Percentiles rank a stretch among this genome's conserved stretches.
Conservation (phyloP, 2,888 invertebrate genomes). For the Hydrotaea cyrtoneurina region DNA sequence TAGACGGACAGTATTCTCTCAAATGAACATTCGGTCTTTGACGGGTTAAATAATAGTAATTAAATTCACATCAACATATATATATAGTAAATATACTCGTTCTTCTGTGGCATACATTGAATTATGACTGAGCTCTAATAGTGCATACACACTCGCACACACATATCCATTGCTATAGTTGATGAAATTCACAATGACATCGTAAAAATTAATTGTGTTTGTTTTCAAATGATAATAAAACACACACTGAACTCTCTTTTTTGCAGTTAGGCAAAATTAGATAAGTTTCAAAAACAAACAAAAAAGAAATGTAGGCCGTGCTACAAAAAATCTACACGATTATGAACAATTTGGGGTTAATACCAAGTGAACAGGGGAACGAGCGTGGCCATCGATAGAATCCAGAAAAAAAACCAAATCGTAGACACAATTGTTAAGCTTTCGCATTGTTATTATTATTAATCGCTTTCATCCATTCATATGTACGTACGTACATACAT, state of each 20-base stretch:
- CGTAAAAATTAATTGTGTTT: slow-evolving; percentile 38
- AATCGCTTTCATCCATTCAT: not conserved
- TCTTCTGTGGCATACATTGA: not conserved
- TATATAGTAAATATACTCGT: too few relatives aligned
- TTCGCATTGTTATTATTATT: not conserved
- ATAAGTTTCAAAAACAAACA: not conserved
- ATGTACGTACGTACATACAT: too few relatives aligned
- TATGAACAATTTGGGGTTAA: not conserved
- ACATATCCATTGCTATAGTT: not conserved
- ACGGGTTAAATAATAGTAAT: slow-evolving; percentile 48
- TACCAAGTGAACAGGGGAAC: not conserved
- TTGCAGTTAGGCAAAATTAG: not conserved
- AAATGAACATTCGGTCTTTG: too few relatives aligned
- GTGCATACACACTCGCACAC: not conserved
- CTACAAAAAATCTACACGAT: not conserved
- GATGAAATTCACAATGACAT: slow-evolving; percentile 54
- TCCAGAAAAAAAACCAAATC: too few relatives aligned
- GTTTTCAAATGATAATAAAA: slow-evolving; percentile 41
- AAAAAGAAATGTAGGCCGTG: slow-evolving; percentile 8
- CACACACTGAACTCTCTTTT: not conserved
- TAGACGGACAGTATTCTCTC: too few relatives aligned
- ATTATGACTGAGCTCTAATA: slow-evolving; percentile 6
- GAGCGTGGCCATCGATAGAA: too few relatives aligned
- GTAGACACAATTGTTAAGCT: not conserved
- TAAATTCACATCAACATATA: slow-evolving; percentile 40